A percentile compares a stretch with the other conserved stretches of the same genome.
Evolutionary conservation across 2,113 vertebrate species (phyloP).

Genomic region (Microtus ochrogaster): DNA sequence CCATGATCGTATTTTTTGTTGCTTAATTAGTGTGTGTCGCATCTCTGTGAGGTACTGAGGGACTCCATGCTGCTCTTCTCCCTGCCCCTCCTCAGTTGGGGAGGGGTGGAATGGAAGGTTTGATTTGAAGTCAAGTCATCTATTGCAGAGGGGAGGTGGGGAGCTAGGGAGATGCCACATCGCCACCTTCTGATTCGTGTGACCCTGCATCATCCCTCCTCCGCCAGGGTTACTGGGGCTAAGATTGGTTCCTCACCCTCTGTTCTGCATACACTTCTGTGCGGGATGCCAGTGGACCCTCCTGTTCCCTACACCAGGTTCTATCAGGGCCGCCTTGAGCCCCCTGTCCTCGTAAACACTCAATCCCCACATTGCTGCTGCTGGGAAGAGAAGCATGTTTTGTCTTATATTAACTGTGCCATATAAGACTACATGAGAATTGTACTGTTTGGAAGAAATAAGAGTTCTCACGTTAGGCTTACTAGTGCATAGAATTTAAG

Average conservation of each 20-base stretch:
- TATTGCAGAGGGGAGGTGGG: background rate
- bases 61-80: accelerated
- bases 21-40: accelerated
- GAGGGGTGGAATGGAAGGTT: background rate
- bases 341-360: background rate
- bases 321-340: accelerated
- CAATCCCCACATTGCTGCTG: background rate
- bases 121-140: too few species aligned
- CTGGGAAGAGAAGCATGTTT: background rate
- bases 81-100: background rate
- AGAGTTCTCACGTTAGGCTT: background rate
- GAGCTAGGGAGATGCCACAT: background rate
- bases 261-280: background rate
- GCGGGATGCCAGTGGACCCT: background rate
- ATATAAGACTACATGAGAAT: background rate
- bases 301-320: accelerated
- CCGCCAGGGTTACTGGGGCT: background rate
- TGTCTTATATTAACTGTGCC: background rate
- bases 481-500: background rate
- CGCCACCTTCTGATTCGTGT: too few species aligned
- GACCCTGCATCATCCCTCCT: too few species aligned
- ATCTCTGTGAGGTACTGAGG: accelerated
- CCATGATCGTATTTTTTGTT: accelerated
- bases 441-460: background rate
- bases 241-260: background rate